phyloP scores from a whole-genome alignment of 2,888 invertebrate genomes.

The Pinctada fucata region DNA sequence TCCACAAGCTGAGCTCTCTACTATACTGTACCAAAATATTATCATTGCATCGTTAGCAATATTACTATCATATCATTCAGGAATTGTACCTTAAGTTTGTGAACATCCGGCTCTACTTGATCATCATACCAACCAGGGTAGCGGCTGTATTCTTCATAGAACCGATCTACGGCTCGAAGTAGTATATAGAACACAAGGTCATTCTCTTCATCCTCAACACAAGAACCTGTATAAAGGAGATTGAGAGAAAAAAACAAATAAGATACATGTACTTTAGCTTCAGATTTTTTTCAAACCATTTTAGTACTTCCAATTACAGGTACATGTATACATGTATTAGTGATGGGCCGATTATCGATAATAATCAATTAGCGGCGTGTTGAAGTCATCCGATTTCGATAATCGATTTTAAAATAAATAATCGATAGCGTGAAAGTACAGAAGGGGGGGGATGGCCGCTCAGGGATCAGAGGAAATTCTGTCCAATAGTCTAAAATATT shows the following conservation, averaged over 20 bases:
- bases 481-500: too few species aligned
- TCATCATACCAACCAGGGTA: constrained; percentile 88
- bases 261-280: background rate
- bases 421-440: too few species aligned
- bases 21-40: too few species aligned
- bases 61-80: too few species aligned
- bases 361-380: too few species aligned
- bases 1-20: too few species aligned
- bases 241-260: background rate
- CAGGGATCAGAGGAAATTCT: too few species aligned
- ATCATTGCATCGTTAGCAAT: too few species aligned
- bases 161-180: constrained; percentile 92
- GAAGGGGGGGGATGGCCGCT: too few species aligned
- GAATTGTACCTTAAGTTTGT: constrained; percentile 84
- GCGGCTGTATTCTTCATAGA: constrained; percentile 90
- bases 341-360: too few species aligned
- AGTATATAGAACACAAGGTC: constrained; percentile 88
- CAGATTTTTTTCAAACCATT: background rate
- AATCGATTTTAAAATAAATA: too few species aligned
- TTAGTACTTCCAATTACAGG: background rate
- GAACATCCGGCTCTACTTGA: constrained; percentile 92
- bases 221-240: constrained; percentile 54
- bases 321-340: background rate
- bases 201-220: constrained; percentile 66
- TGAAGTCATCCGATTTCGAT: too few species aligned